phyloP scores from a whole-genome alignment of 2,888 invertebrate genomes.

The Nomada hirtipes region DNA sequence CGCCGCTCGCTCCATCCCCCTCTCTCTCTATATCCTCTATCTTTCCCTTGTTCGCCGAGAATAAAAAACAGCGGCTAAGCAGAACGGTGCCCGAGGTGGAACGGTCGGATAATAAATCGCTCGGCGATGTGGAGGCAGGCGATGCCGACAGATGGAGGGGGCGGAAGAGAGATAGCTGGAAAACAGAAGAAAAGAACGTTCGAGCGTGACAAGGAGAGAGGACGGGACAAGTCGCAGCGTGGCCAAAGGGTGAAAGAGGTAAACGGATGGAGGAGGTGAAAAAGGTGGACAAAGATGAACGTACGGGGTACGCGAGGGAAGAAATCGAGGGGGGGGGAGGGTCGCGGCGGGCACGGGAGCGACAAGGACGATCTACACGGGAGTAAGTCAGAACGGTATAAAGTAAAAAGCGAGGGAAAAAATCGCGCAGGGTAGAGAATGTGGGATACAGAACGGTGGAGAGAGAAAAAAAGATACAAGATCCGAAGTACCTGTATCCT shows the following conservation, averaged over 20 bases:
- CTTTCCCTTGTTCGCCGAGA: constrained; percentile 15
- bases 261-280: neutral
- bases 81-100: constrained; percentile 68
- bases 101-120: constrained; percentile 71
- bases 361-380: constrained; percentile 12
- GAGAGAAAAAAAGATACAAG: constrained; percentile 36
- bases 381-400: constrained; percentile 20
- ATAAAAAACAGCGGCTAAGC: constrained; percentile 75
- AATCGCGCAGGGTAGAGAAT: constrained; percentile 23
- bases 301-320: neutral
- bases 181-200: constrained; percentile 53
- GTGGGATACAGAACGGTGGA: neutral
- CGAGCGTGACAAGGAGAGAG: constrained; percentile 46
- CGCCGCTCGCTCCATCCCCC: neutral
- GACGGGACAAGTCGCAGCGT: neutral
- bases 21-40: too few species aligned
- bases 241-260: neutral
- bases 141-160: constrained; percentile 63
- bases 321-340: constrained; percentile 10
- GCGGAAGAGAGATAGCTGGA: constrained; percentile 45
- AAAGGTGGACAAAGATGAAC: neutral
- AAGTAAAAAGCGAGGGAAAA: neutral
- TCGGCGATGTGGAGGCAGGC: constrained; percentile 67
- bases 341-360: constrained; percentile 12
- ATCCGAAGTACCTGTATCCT: constrained; percentile 77